Evolutionary conservation across 2,113 vertebrate genomes (phyloP), one percentile per base, ranked within the genome.

Genomic region (Percina caprodes): DNA sequence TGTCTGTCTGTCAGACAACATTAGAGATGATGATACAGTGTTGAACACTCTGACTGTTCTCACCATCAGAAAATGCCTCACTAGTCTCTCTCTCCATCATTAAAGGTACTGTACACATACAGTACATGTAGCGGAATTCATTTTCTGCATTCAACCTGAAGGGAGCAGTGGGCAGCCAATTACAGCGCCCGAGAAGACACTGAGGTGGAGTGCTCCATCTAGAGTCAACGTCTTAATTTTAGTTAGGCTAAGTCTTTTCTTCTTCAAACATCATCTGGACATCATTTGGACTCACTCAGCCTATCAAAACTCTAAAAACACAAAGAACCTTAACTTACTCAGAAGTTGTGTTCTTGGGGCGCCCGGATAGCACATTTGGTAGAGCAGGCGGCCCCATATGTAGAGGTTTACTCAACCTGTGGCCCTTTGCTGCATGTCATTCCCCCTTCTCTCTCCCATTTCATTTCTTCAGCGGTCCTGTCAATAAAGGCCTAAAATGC

Each of bases 131-230:
- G n/a, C n/a, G n/a, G n/a, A n/a, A n/a, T n/a, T n/a, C n/a, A n/a
- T n/a, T n/a, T n/a, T n/a, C n/a, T n/a, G n/a, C n/a, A n/a, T n/a
- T n/a, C n/a, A n/a, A n/a, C n/a, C n/a, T n/a, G n/a, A n/a, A n/a
- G n/a, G n/a, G n/a, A n/a, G n/a, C n/a, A n/a, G n/a, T n/a, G n/a
- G n/a, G n/a, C n/a, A 30, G 26, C 26, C 26, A 30, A 30, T 30
- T 30, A 30, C 26, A 30, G 26, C 26, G 26, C 26, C 26, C 26
- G 33, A 62, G 24, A 19, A 14, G 18, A 59, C 3, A 39, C 4
- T 11, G n/a, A 78, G 54, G 76, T 6, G 45, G 59, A 80, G 45
- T 2, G 78, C 78, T 51, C 70, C 69, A 58, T 42, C 78, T 74
- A 42, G 35, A 51, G 77, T 66, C 69, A 14, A 42, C 26, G 13